Conservation (phyloP, 1,140 invertebrate species). For the Drosophila persimilis region DNA sequence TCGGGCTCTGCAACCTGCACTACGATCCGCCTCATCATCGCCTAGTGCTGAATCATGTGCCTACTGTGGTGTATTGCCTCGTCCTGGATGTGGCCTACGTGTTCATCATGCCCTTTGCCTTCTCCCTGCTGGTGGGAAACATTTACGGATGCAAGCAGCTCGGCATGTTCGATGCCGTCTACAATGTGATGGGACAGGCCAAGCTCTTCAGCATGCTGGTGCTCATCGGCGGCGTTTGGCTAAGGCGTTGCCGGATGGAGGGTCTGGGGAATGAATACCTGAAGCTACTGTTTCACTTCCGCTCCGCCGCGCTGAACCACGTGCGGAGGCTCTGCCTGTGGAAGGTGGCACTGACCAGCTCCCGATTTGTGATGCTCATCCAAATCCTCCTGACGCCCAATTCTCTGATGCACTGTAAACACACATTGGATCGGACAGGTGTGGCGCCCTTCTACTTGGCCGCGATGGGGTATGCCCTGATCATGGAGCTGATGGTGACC, state of each 20-base stretch:
- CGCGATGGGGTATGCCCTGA: constrained; percentile 3
- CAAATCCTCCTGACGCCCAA: constrained; percentile 25
- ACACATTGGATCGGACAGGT: not conserved
- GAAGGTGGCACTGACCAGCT: constrained; percentile 27
- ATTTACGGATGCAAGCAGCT: constrained; percentile 27
- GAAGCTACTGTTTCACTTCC: constrained; percentile 11
- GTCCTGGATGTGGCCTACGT: constrained; percentile 45
- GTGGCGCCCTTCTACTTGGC: constrained; percentile 12
- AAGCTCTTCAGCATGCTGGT: constrained; percentile 10
- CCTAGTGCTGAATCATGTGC: constrained; percentile 8
- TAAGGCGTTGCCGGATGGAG: constrained; percentile 9
- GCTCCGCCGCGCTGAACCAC: constrained; percentile 4
- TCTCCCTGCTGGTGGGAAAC: constrained; percentile 24
- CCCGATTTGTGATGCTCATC: constrained; percentile 32
- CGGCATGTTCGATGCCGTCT: constrained; percentile 44
- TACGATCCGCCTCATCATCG: constrained; percentile 19
- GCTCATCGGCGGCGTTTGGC: constrained; percentile 37
- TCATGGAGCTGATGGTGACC: constrained; percentile 37
- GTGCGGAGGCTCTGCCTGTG: constrained; percentile 8
- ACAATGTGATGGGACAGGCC: constrained; percentile 36
- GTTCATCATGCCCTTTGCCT: constrained; percentile 31
- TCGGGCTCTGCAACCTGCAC: constrained; percentile 48
- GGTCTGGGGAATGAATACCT: constrained; percentile 37
- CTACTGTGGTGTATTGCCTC: constrained; percentile 40
- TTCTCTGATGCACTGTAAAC: constrained; percentile 25